Percentiles rank a stretch among this genome's conserved stretches.
Evolutionary conservation across 2,113 vertebrate species (phyloP).

Genomic region (Prolemur simus): DNA sequence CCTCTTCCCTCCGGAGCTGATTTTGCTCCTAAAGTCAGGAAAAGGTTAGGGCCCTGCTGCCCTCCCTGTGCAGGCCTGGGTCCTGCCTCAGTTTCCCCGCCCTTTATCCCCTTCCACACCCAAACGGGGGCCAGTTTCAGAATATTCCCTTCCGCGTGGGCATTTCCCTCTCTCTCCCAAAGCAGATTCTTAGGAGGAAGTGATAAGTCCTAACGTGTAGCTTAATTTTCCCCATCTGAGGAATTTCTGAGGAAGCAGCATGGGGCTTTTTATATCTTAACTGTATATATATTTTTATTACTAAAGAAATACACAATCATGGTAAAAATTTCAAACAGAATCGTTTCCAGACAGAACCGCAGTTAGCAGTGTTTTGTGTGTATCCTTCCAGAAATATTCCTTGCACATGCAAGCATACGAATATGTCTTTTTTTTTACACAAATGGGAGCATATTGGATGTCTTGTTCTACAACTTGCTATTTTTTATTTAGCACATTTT

Average conservation of each 20-base stretch:
- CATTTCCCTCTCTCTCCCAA: not conserved
- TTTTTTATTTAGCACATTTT: conserved; percentile 58
- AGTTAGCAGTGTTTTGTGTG: conserved; percentile 27
- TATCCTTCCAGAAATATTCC: conserved; percentile 53
- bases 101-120: not conserved
- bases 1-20: not conserved
- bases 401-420: not conserved
- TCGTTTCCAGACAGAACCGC: conserved; percentile 56
- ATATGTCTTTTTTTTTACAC: not conserved
- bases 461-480: conserved; percentile 44
- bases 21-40: conserved; percentile 24
- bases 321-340: conserved; percentile 58
- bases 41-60: not conserved
- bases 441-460: not conserved
- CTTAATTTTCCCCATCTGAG: conserved; percentile 62
- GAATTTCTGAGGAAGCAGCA: conserved; percentile 63
- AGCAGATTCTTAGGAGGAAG: conserved; percentile 20
- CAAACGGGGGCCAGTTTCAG: not conserved
- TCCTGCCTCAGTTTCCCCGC: not conserved
- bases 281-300: conserved; percentile 30
- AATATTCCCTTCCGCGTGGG: not conserved
- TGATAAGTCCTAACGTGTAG: conserved; percentile 31
- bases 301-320: conserved; percentile 62
- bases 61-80: not conserved
- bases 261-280: conserved; percentile 56